Evolutionary conservation across 2,888 invertebrate genomes (phyloP), one percentile per base, ranked within the genome.

Genomic region (Strigamia transsilvanica): DNA sequence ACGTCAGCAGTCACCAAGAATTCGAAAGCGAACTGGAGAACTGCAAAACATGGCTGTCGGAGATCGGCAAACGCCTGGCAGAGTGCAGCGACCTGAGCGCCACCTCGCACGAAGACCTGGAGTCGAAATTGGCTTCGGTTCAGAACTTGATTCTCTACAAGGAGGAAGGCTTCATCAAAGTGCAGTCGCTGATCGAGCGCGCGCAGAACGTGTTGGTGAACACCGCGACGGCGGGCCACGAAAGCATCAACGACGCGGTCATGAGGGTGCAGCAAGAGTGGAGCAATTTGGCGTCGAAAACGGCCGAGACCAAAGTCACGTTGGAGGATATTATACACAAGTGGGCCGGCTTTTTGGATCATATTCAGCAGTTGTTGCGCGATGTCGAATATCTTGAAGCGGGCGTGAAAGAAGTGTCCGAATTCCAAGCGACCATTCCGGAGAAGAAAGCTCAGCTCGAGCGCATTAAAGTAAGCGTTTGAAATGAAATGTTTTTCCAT

Each of bases 201-300:
- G 97, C 96, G 0, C 98, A 98, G 88, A 93, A 92, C 85, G 95
- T 97, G 0, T 89, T 97, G 86, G 94, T 95, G 0, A 97, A 96
- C 86, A 97, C 98, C 0, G 95, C 97, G 0, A 94, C 95, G 0
- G 90, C 92, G 46, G 98, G 98, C 0, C 96, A 98, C 85, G 93
- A 93, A 85, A 91, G 92, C 38, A 96, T 98, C 81, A 96, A 97
- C 85, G 93, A 94, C 84, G 92, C 93, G 3, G 89, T 98, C 7
- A 92, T 94, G 0, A 91, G 92, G 83, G 89, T 98, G 78, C 97
- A 98, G 89, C 94, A 94, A 86, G 93, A 95, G 85, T 97, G 97
- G 97, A 96, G 96, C 34, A 91, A 92, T 9, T 89, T 97, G 80
- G 93, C 95, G 2, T 91, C 96, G 0, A 93, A 93, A 87, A 96